phyloP scores from a whole-genome alignment of 1,140 invertebrate species.

The Chironomus tepperi region DNA sequence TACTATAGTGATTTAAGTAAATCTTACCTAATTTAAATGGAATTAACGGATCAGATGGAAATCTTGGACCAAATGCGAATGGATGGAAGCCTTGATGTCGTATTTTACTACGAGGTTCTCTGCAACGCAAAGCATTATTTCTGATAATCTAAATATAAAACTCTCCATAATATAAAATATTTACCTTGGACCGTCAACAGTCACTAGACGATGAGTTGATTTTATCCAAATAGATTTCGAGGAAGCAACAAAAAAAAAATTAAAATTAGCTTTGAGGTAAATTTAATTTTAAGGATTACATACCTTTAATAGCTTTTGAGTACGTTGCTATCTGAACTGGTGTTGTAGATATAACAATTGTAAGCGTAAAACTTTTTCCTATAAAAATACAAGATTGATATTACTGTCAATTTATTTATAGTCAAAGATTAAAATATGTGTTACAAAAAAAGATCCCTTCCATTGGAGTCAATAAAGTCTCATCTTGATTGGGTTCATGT shows the following conservation, averaged over 20 bases:
- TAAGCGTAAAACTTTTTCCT: slow-evolving; percentile 96
- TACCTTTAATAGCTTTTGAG: slow-evolving; percentile 83
- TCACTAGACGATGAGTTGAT: slow-evolving; percentile 48
- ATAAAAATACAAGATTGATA: slow-evolving; percentile 34
- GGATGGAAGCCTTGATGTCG: slow-evolving; percentile 77
- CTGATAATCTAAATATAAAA: neutral
- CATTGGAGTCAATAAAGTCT: neutral
- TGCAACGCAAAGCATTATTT: neutral
- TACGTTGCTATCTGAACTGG: slow-evolving; percentile 91
- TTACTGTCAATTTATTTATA: neutral
- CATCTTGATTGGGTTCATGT: neutral
- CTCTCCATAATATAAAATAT: neutral
- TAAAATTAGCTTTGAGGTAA: no score
- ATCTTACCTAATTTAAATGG: slow-evolving; percentile 75
- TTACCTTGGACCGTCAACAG: slow-evolving; percentile 81
- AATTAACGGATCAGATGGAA: slow-evolving; percentile 67
- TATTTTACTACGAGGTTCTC: slow-evolving; percentile 91
- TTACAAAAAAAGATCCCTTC: neutral
- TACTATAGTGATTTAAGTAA: neutral
- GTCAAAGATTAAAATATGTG: neutral
- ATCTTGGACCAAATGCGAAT: slow-evolving; percentile 74
- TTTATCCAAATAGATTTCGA: no score
- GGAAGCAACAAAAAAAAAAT: no score
- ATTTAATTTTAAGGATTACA: no score
- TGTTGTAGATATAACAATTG: slow-evolving; percentile 85